Base-by-base conservation (phyloP, 2,113 vertebrate species). In the Dissostichus mawsoni region DNA sequence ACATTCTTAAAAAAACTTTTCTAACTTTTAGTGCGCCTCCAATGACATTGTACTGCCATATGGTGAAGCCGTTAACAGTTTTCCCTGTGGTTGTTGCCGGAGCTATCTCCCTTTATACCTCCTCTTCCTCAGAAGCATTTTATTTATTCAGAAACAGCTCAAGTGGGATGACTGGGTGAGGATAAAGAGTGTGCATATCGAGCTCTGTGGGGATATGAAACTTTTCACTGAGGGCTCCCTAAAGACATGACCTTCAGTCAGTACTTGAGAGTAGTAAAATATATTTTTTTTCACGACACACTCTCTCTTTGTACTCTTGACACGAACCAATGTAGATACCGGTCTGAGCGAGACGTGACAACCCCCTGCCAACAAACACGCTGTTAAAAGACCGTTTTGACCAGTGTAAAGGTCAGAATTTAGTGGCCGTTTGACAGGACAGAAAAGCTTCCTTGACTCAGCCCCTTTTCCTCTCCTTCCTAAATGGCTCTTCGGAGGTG, bases 401-500 rank as follows among this genome's bases (percentile, higher is more conserved):
- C 23, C 2, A 3, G 18, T 41, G 33, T 59, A 81, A 91, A 90
- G 86, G 88, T 90, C 89, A 67, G 25, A 50, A 45, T 87, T 83
- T 79, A 86, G 83, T 51, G 80, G 55, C 69, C n/a, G 55, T 81
- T 83, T 79, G 74, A 88, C 78, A 82, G 52, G 71, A 68, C 25
- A 68, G 79, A 82, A 76, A 85, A 74, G 41, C 62, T 51, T 80
- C 61, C 65, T 76, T 63, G 64, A 65, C 53, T 52, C 81, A 20
- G 64, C 51, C 57, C 68, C 20, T 4, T 47, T 59, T 80, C 18
- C 47, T 76, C 8, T 82, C 63, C 63, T 72, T 66, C 65, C 57
- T 36, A 57, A 85, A 81, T 3, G 87, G 70, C 91, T 92, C 91
- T 79, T 62, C 77, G 91, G 72, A 85, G 25, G 76, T 44, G 55